phyloP scores from a whole-genome alignment of 64 coral and sea anemone species.

The Astreopora myriophthalma region DNA sequence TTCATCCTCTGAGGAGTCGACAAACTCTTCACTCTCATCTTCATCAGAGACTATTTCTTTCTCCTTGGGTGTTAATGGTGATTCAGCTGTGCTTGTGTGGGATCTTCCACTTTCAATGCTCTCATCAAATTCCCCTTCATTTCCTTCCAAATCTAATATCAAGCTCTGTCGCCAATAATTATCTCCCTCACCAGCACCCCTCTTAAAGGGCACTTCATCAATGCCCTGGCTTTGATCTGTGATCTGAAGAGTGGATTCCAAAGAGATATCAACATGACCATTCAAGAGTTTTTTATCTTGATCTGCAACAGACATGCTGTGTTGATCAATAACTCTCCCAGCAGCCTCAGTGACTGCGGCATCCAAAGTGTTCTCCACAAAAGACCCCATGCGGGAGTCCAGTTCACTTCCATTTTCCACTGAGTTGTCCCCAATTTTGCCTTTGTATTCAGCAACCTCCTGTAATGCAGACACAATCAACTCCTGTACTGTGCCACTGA shows the following conservation, averaged over 20 bases:
- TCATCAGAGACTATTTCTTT: slow-evolving; percentile 33
- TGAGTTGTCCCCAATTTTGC: neutral
- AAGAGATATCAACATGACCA: slow-evolving; percentile 1
- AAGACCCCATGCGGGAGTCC: neutral
- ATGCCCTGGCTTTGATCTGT: neutral
- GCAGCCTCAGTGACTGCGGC: neutral
- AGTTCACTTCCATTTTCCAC: neutral
- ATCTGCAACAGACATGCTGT: neutral
- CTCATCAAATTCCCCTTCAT: slow-evolving; percentile 78
- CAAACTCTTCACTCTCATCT: slow-evolving; percentile 75
- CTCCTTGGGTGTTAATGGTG: neutral
- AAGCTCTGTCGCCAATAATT: slow-evolving; percentile 76
- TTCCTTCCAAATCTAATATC: slow-evolving; percentile 83
- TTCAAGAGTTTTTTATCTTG: neutral
- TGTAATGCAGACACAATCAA: slow-evolving; percentile 25
- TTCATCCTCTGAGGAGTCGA: slow-evolving; percentile 92
- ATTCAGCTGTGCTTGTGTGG: neutral
- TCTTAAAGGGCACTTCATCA: neutral
- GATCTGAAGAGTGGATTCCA: neutral
- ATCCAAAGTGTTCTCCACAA: neutral
- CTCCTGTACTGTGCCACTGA: neutral
- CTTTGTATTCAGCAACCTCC: neutral
- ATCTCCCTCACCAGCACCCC: neutral
- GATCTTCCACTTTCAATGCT: slow-evolving; percentile 62
- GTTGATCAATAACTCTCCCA: neutral